A percentile compares a stretch with the other conserved stretches of the same genome.
These are phyloP conservation scores for Caiman crocodilus DNA, from an alignment of 2,797 vertebrate genomes.

Conservation along the genomic window DNA sequence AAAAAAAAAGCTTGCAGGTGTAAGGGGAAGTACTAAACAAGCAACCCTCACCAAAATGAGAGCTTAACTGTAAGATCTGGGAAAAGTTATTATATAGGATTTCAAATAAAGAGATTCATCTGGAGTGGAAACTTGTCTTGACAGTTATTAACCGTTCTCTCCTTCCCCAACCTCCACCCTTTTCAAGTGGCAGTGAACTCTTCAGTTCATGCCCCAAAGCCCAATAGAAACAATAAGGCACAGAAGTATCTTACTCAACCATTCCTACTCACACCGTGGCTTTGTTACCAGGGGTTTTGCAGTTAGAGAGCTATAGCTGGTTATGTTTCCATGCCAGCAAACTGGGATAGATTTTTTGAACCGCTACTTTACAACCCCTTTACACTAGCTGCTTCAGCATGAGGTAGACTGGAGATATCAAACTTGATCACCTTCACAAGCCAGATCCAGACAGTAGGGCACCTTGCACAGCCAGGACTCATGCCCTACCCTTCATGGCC, in stretches of 20 bases:
- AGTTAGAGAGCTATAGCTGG: background rate
- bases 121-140: background rate
- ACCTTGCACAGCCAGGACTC: too few relatives aligned
- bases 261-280: background rate
- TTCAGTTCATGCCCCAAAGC: background rate
- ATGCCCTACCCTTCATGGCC: too few relatives aligned
- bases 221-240: background rate
- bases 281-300: background rate
- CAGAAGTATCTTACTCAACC: background rate
- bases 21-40: background rate
- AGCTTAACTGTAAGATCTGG: too few relatives aligned
- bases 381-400: background rate
- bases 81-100: background rate
- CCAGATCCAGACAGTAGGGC: too few relatives aligned
- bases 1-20: background rate
- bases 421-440: too few relatives aligned
- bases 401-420: background rate
- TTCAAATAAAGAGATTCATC: background rate
- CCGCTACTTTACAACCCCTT: background rate
- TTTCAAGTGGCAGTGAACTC: background rate
- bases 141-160: background rate
- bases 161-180: background rate
- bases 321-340: background rate
- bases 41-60: background rate
- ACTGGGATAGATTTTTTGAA: background rate